Evolutionary conservation across 2,888 invertebrate species (phyloP).

Genomic region (Noctua janthina): DNA sequence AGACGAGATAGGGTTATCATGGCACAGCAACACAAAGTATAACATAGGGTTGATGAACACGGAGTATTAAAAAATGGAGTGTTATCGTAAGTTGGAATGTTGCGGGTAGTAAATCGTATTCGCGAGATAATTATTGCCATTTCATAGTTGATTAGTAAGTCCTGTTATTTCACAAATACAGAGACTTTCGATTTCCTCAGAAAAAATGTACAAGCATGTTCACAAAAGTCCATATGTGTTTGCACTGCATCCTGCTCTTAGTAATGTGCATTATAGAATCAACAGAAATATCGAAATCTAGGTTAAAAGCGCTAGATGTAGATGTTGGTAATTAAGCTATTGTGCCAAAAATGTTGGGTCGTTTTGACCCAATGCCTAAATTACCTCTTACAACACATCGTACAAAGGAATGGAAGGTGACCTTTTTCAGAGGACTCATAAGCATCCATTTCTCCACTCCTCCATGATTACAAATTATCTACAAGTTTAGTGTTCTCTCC

Average conservation of each 20-base stretch:
- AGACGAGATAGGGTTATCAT: slow-evolving; percentile 55
- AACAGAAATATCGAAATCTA: background rate
- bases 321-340: background rate
- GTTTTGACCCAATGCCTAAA: background rate
- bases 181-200: background rate
- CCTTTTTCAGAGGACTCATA: slow-evolving; percentile 1
- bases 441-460: slow-evolving; percentile 33
- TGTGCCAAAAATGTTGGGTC: background rate
- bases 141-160: background rate
- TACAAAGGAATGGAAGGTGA: background rate
- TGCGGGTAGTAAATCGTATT: background rate
- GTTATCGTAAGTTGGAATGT: background rate
- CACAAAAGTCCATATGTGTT: background rate
- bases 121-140: background rate
- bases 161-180: background rate
- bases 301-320: background rate
- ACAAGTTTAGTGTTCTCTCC: slow-evolving; percentile 52
- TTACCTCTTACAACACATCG: background rate
- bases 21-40: slow-evolving; percentile 40
- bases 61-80: slow-evolving; percentile 25
- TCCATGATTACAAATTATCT: slow-evolving; percentile 56
- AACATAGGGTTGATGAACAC: slow-evolving; percentile 12
- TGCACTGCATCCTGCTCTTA: background rate
- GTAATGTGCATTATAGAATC: background rate
- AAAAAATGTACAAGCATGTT: background rate